Conservation (phyloP, 2,797 vertebrate genomes). For the Paramormyrops hopkinsi region DNA sequence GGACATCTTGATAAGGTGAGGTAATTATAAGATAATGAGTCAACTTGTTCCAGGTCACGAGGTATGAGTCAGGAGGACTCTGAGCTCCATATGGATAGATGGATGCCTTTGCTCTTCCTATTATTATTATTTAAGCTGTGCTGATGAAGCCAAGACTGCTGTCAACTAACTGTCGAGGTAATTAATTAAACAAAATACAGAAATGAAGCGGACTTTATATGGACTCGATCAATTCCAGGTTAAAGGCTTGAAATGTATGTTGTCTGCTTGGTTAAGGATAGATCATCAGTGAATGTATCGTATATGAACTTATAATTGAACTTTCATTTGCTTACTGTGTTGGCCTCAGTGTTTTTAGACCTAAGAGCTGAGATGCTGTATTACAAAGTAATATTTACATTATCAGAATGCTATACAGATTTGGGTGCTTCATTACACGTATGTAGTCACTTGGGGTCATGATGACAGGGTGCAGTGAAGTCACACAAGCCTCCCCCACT, state of each 20-base stretch:
- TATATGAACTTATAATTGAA: neutral
- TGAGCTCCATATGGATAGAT: neutral
- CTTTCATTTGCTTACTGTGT: neutral
- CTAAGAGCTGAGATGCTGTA: neutral
- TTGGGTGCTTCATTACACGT: neutral
- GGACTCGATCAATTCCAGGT: neutral
- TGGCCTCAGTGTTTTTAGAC: neutral
- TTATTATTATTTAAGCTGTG: neutral
- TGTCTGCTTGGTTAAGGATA: neutral
- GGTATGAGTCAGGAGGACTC: neutral
- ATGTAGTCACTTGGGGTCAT: neutral
- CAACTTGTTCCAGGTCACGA: neutral
- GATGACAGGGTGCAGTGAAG: neutral
- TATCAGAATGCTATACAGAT: neutral
- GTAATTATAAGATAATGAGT: slow-evolving; percentile 1
- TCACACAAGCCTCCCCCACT: neutral
- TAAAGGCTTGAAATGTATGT: neutral
- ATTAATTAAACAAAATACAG: neutral
- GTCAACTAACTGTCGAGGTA: neutral
- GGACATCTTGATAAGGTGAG: slow-evolving; percentile 1
- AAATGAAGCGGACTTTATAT: neutral
- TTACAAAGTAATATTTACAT: neutral
- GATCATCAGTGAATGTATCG: neutral
- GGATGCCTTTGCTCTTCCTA: neutral
- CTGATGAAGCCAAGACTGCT: neutral